A percentile compares a stretch with the other conserved stretches of the same genome.
These are phyloP conservation scores for Urosaurus nigricauda DNA, from an alignment of 2,797 vertebrate genomes.

Conservation along the genomic window DNA sequence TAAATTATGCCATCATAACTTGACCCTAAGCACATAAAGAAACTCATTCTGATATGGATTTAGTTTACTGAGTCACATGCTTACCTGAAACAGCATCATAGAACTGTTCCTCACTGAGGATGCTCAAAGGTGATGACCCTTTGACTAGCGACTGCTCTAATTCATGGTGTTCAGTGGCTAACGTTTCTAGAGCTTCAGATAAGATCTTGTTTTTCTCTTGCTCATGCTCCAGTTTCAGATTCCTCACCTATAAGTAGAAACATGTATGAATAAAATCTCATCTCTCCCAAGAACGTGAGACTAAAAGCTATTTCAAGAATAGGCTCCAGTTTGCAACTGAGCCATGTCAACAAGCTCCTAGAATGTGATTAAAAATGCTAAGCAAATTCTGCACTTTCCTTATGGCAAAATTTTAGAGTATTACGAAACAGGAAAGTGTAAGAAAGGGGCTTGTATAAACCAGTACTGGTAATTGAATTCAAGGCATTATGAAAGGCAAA, in stretches of 20 bases:
- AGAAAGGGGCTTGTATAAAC: background rate
- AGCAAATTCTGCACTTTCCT: slow-evolving; percentile 45
- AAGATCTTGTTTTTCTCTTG: slow-evolving; percentile 97
- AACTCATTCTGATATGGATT: background rate
- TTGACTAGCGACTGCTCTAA: slow-evolving; percentile 93
- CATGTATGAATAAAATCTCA: slow-evolving; percentile 75
- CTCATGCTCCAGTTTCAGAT: slow-evolving; percentile 94
- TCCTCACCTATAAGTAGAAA: slow-evolving; percentile 89
- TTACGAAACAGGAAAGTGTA: background rate
- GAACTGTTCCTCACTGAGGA: slow-evolving; percentile 95
- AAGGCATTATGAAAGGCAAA: background rate
- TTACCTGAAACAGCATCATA: slow-evolving; percentile 95
- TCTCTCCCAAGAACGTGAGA: slow-evolving; percentile 60
- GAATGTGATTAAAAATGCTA: slow-evolving; percentile 57
- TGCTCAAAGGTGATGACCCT: slow-evolving; percentile 86
- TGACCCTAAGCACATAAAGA: accelerated
- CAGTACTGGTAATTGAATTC: background rate
- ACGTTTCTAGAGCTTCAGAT: slow-evolving; percentile 93
- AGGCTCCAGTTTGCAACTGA: slow-evolving; percentile 59
- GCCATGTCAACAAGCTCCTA: slow-evolving; percentile 57
- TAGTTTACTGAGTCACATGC: slow-evolving; percentile 37
- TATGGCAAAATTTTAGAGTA: slow-evolving; percentile 35
- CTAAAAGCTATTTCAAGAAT: slow-evolving; percentile 64
- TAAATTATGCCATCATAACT: background rate
- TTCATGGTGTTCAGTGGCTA: slow-evolving; percentile 95